phyloP scores from a whole-genome alignment of 2,113 vertebrate species.

The Forbesichthys agassizii region DNA sequence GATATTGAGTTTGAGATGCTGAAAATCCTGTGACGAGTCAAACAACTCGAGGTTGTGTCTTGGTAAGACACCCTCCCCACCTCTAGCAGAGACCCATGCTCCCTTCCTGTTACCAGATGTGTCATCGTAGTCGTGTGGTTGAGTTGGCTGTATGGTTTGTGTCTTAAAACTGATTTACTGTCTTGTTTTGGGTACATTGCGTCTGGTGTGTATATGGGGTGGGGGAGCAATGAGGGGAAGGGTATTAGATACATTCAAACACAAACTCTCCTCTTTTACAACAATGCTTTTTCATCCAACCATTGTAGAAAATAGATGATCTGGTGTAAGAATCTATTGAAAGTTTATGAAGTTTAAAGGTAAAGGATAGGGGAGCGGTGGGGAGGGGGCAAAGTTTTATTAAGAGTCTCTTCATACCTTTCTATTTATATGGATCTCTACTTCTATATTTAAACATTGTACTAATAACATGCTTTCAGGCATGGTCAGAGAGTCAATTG shows the following conservation, averaged over 20 bases:
- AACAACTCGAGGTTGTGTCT: no score
- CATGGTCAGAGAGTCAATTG: constrained; percentile 73
- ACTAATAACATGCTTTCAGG: constrained; percentile 77
- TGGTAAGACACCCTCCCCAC: no score
- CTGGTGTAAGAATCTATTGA: constrained; percentile 15
- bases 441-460: constrained; percentile 78
- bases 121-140: no score
- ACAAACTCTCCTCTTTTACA: neutral
- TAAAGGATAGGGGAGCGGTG: constrained; percentile 9
- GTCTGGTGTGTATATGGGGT: neutral
- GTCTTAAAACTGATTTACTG: neutral
- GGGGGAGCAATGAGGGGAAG: neutral
- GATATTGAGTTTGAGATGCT: no score
- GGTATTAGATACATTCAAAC: neutral
- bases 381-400: constrained; percentile 60
- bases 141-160: neutral
- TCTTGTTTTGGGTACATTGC: neutral
- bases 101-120: no score
- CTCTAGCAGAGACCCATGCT: neutral
- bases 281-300: neutral
- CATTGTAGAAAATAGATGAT: neutral
- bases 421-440: constrained; percentile 74
- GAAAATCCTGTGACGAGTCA: no score
- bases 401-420: constrained; percentile 71
- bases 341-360: constrained; percentile 47